Percentiles rank a stretch among this genome's conserved stretches.
Conservation (phyloP, 2,797 vertebrate genomes). For the Scolopax bukidnonensis region DNA sequence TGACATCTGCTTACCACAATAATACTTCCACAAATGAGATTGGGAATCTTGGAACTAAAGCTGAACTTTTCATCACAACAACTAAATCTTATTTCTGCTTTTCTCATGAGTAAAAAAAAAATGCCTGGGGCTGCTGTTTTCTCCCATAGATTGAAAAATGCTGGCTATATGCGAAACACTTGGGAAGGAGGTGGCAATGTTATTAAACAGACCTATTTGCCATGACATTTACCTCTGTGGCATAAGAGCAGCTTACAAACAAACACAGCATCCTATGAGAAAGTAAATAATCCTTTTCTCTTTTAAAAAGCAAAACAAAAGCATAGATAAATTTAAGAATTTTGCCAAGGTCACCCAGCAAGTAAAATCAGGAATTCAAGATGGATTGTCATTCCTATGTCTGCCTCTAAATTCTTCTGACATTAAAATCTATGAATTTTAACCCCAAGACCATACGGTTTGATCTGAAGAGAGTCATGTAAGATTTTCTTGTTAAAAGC, state of each 20-base stretch:
- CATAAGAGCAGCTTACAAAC: background rate
- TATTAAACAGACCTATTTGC: conserved; percentile 15
- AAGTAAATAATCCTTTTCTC: background rate
- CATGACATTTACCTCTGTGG: conserved; percentile 22
- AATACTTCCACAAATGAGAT: background rate
- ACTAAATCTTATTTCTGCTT: conserved; percentile 7
- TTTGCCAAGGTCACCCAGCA: background rate
- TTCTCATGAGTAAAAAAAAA: background rate
- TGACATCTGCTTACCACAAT: conserved; percentile 20
- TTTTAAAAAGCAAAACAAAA: conserved; percentile 2
- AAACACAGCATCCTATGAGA: background rate
- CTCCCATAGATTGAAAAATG: background rate
- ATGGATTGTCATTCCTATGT: background rate
- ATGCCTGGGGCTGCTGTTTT: background rate
- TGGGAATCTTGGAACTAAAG: background rate
- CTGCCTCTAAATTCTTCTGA: background rate
- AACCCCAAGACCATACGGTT: background rate
- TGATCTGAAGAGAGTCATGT: background rate
- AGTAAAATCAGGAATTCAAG: background rate
- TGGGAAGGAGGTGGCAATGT: background rate
- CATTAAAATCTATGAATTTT: background rate
- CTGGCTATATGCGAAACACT: background rate
- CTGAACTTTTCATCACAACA: background rate
- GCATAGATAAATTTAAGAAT: background rate
- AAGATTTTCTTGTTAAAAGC: background rate